Percentiles rank a stretch among this genome's conserved stretches.
Evolutionary conservation across 2,113 vertebrate species (phyloP).

Genomic region (Riparia riparia): DNA sequence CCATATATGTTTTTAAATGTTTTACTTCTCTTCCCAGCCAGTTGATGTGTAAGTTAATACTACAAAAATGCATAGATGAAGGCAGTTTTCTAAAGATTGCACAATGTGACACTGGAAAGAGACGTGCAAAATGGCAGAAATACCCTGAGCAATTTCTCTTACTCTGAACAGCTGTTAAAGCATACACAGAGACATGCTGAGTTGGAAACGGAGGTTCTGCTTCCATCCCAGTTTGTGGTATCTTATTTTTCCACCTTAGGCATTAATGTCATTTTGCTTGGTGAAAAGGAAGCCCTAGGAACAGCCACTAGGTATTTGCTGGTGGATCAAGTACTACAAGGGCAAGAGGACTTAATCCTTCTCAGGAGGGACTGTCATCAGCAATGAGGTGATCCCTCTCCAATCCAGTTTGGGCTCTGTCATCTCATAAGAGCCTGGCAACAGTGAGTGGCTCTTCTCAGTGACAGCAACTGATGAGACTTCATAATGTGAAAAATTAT

Average conservation of each 20-base stretch:
- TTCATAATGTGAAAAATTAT: slow-evolving; percentile 11
- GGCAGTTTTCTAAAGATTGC: neutral
- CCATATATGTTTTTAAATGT: neutral
- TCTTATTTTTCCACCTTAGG: neutral
- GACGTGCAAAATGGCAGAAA: neutral
- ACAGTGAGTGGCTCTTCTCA: neutral
- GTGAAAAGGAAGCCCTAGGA: neutral
- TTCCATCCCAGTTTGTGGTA: neutral
- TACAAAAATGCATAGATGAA: neutral
- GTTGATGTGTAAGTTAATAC: neutral
- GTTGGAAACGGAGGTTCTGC: neutral
- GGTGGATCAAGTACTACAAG: neutral
- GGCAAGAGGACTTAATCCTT: neutral
- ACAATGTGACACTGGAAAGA: neutral
- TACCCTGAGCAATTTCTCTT: neutral
- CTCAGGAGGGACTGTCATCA: neutral
- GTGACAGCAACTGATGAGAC: neutral
- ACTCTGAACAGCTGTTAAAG: neutral
- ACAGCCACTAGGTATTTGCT: neutral
- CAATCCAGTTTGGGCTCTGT: neutral
- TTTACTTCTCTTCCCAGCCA: neutral
- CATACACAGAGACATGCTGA: neutral
- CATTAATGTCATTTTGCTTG: neutral
- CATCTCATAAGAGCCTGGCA: neutral
- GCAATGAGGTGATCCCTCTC: neutral